Conservation (phyloP, 1,140 invertebrate species). For the Muscidifurax raptorellus region DNA sequence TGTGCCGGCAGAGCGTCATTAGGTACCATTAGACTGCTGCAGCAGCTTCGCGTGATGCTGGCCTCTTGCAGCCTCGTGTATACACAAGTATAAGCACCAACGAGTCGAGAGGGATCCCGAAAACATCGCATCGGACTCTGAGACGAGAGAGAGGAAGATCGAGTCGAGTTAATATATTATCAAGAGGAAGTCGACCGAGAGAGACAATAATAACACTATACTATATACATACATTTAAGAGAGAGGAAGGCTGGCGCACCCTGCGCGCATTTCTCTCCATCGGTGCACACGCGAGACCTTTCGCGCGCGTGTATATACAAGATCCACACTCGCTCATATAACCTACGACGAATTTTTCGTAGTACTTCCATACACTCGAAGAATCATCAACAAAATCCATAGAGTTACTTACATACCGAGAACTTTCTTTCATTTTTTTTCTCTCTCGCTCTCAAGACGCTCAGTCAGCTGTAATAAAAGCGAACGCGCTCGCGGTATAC, state of each 20-base stretch:
- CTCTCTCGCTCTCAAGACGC: neutral
- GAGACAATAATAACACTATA: neutral
- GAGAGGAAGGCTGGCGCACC: neutral
- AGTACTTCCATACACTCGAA: neutral
- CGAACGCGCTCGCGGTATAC: neutral
- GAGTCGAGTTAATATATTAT: neutral
- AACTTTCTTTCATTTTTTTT: neutral
- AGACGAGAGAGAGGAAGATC: neutral
- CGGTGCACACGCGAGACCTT: too few species aligned
- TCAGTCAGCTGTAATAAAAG: neutral
- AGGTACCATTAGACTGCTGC: neutral
- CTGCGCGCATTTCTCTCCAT: neutral
- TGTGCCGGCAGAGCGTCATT: neutral
- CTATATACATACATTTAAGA: neutral
- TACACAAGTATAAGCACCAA: neutral
- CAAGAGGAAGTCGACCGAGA: neutral
- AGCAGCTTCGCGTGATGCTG: neutral
- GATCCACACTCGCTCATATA: too few species aligned
- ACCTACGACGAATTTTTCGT: too few species aligned
- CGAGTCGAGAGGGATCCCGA: too few species aligned
- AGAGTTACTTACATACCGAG: neutral
- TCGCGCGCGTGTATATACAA: too few species aligned
- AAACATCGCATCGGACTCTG: neutral
- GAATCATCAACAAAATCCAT: neutral
- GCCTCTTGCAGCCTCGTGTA: neutral